Base-by-base conservation (phyloP, 30 jellyfish, hydroid and myxozoan genomes). In the Euphysa ruthae region DNA sequence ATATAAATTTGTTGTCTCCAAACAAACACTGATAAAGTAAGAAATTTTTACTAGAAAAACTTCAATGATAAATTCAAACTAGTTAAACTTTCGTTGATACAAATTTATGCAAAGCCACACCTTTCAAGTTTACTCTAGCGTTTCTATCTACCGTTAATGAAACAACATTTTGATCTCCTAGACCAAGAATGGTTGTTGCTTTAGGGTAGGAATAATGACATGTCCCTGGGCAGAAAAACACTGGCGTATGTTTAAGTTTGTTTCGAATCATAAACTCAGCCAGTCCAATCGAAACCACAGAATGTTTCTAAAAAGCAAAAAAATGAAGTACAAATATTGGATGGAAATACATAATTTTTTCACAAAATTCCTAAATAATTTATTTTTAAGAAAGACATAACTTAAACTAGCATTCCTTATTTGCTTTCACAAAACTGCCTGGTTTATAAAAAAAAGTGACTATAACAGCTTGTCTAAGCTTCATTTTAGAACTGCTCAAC, bases 131-230 rank as follows among this genome's bases (percentile, higher is more conserved):
- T 30, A 35, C 78, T 35, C 92, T 77, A 2, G 76, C 69, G 52
- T 54, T 54, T 3, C 35, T 14, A 34, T 77, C 77, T 14, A 77
- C 83, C 16, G 73, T 64, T 23, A 77, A 34, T 18, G 83, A 70
- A 51, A 77, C 42, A 38, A 77, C 74, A 34, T 35, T 75, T 12
- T 44, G 27, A 49, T 29, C 32, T 4, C 90, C 90, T 10, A 75
- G 14, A 3, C 90, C 90, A 19, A 75, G 74, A 38, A 75, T 12
- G 1, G 90, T 75, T 8, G 82, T 81, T 22, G 81, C 90, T 38
- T 75, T 75, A 12, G 90, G 82, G 72, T 66, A 75, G 5, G 90
- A 75, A 65, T 75, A 75, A 64, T 75, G 90, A 42, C 65, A 34
- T 20, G 90, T 75, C 12, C 73, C 90, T 5, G 90, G 90, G 3